These are phyloP conservation scores for Himantopus leucocephalus DNA, from an alignment of 2,113 vertebrate species.

Conservation along the genomic window DNA sequence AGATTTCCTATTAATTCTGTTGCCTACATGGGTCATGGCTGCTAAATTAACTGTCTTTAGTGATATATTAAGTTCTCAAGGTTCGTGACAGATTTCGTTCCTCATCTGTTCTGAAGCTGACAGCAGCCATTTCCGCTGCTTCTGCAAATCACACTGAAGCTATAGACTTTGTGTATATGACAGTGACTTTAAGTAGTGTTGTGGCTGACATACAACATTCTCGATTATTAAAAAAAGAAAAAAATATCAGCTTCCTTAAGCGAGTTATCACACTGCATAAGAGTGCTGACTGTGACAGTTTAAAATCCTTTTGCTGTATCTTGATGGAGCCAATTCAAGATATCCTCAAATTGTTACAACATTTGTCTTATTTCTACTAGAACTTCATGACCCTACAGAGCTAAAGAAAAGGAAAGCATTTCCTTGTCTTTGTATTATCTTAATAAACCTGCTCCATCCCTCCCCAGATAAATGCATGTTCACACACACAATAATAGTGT, in stretches of 20 bases:
- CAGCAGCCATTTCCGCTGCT: conserved; percentile 33
- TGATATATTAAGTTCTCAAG: conserved; percentile 75
- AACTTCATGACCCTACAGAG: background rate
- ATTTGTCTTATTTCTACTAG: background rate
- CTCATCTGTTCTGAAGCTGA: conserved; percentile 53
- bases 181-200: conserved; percentile 1
- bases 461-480: background rate
- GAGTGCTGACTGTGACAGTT: background rate
- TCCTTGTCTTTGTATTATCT: background rate
- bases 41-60: conserved; percentile 76
- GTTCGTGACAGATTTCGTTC: conserved; percentile 67
- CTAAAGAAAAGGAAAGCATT: background rate
- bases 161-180: background rate
- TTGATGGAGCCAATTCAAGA: background rate
- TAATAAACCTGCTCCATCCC: background rate
- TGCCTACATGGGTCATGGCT: conserved; percentile 60
- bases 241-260: background rate
- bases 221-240: background rate
- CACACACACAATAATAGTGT: background rate
- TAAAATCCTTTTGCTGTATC: background rate
- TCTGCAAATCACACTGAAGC: conserved; percentile 26
- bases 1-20: conserved; percentile 65
- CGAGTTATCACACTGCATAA: background rate
- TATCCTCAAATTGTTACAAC: background rate
- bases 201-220: background rate